A percentile compares a stretch with the other conserved stretches of the same genome.
These are phyloP conservation scores for Endotricha flammealis DNA, from an alignment of 2,888 invertebrate species.

Conservation along the genomic window DNA sequence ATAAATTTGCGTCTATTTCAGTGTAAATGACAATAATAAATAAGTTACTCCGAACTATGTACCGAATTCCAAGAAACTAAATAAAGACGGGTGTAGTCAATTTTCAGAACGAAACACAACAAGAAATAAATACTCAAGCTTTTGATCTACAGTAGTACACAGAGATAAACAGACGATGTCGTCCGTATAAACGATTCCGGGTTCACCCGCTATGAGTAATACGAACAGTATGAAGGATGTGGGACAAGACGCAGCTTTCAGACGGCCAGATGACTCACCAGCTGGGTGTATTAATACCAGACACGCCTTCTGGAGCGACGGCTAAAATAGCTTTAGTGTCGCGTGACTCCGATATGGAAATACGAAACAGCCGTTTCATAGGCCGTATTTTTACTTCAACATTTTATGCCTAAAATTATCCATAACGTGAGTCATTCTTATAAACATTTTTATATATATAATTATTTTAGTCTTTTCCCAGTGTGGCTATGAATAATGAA, in stretches of 20 bases:
- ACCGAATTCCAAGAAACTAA: too few relatives aligned
- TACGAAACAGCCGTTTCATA: slow-evolving; percentile 43
- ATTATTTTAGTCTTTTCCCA: too few relatives aligned
- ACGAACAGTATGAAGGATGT: slow-evolving; percentile 66
- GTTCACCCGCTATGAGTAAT: slow-evolving; percentile 70
- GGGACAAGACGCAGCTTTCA: slow-evolving; percentile 72
- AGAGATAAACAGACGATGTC: slow-evolving; percentile 29
- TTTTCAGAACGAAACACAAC: too few relatives aligned
- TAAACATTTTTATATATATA: neutral
- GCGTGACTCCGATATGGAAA: slow-evolving; percentile 62
- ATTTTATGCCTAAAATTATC: slow-evolving; percentile 1
- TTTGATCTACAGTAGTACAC: slow-evolving; percentile 17
- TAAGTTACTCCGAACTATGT: too few relatives aligned
- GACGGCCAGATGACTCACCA: slow-evolving; percentile 67
- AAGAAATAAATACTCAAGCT: neutral
- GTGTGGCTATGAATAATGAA: too few relatives aligned
- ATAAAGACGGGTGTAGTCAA: too few relatives aligned
- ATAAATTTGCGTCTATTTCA: too few relatives aligned
- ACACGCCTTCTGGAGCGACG: slow-evolving; percentile 73
- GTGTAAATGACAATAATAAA: too few relatives aligned
- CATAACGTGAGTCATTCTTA: neutral
- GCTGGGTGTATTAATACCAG: slow-evolving; percentile 69
- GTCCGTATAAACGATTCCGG: slow-evolving; percentile 59
- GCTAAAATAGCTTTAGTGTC: slow-evolving; percentile 68
- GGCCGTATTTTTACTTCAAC: slow-evolving; percentile 20